Conservation (phyloP, 2,888 invertebrate genomes). For the Acrobasis consociella region DNA sequence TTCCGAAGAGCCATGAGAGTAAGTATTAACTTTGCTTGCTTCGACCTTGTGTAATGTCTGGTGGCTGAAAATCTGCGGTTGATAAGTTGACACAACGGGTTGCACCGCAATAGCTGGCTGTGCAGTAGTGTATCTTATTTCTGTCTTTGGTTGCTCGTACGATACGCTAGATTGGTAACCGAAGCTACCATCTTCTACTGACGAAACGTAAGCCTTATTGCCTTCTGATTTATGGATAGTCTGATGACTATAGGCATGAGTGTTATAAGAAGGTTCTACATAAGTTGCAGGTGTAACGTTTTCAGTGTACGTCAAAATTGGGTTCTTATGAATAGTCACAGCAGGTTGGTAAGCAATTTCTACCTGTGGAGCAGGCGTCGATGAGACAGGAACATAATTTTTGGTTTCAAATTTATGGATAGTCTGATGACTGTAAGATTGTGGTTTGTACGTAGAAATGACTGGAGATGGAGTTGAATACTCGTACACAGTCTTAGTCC, state of each 20-base stretch:
- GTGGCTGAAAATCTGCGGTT: conserved; percentile 57
- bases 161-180: conserved; percentile 43
- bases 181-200: conserved; percentile 38
- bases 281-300: conserved; percentile 60
- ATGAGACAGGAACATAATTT: conserved; percentile 51
- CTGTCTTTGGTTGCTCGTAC: conserved; percentile 45
- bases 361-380: conserved; percentile 56
- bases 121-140: conserved; percentile 47
- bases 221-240: conserved; percentile 58
- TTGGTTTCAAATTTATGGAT: conserved; percentile 58
- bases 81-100: conserved; percentile 52
- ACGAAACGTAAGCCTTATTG: conserved; percentile 47
- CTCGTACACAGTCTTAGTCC: conserved; percentile 44
- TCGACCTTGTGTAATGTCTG: conserved; percentile 62
- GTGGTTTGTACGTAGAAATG: conserved; percentile 51
- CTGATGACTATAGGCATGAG: conserved; percentile 61
- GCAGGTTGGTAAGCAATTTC: conserved; percentile 62
- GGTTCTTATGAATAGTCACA: conserved; percentile 67
- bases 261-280: conserved; percentile 49
- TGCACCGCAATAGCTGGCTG: conserved; percentile 42
- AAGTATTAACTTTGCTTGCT: conserved; percentile 50
- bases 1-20: conserved; percentile 42
- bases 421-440: conserved; percentile 55
- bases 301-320: conserved; percentile 61
- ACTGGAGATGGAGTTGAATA: conserved; percentile 57